Evolutionary conservation across 2,888 invertebrate genomes (phyloP).

Genomic region (Desoria tigrina): DNA sequence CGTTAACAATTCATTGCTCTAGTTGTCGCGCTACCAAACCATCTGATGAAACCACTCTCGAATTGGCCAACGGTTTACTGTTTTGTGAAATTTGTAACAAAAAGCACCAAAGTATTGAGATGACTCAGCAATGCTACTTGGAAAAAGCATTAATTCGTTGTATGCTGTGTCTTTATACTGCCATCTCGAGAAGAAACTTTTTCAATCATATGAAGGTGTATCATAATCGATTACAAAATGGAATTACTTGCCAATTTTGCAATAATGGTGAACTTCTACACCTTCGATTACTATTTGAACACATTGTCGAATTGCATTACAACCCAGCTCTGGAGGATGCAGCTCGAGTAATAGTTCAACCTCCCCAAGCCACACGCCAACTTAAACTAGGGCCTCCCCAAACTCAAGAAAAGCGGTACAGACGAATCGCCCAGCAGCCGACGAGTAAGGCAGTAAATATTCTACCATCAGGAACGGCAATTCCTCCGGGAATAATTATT

Average conservation of each 20-base stretch:
- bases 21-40: conserved; percentile 14
- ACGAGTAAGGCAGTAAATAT: too few relatives aligned
- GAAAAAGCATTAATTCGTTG: conserved; percentile 32
- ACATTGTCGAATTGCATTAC: conserved; percentile 36
- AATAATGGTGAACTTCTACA: conserved; percentile 12
- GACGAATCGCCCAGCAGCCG: too few relatives aligned
- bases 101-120: conserved; percentile 28
- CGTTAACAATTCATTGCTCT: conserved; percentile 24
- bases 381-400: too few relatives aligned
- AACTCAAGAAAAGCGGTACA: too few relatives aligned
- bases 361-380: too few relatives aligned
- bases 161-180: conserved; percentile 35
- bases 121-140: conserved; percentile 33
- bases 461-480: too few relatives aligned
- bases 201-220: conserved; percentile 31
- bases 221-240: conserved; percentile 23
- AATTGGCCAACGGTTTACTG: conserved; percentile 30
- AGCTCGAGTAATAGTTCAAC: neutral
- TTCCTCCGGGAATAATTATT: too few relatives aligned
- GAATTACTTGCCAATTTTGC: conserved; percentile 40
- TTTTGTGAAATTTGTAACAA: conserved; percentile 33
- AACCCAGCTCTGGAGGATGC: conserved; percentile 19
- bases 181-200: conserved; percentile 28
- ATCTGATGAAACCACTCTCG: conserved; percentile 25
- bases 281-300: conserved; percentile 31